Percentiles rank a stretch among this genome's conserved stretches.
Conservation (phyloP, 2,888 invertebrate genomes). For the Calliscelio sp. region DNA sequence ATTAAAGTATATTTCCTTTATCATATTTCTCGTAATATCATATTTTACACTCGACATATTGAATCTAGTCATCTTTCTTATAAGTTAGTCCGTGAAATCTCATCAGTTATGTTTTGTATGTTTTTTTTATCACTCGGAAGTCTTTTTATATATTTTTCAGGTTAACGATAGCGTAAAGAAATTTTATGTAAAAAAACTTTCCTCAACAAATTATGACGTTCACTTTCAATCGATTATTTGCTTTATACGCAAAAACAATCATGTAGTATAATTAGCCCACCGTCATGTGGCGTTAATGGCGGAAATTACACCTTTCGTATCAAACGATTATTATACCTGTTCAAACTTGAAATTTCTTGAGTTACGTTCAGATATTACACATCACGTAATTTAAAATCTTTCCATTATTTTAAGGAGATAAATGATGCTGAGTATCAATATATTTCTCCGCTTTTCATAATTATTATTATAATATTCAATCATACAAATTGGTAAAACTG, state of each 20-base stretch:
- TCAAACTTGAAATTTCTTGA: constrained; percentile 63
- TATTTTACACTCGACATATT: constrained; percentile 62
- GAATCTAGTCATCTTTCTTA: constrained; percentile 56
- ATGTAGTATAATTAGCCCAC: constrained; percentile 54
- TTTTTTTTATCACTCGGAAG: constrained; percentile 4
- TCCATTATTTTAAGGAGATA: constrained; percentile 51
- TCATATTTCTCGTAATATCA: constrained; percentile 59
- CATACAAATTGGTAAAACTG: neutral
- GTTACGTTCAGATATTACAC: constrained; percentile 52
- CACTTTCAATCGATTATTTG: constrained; percentile 60
- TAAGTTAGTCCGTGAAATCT: constrained; percentile 48
- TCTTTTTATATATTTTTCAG: neutral
- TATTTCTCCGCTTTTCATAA: constrained; percentile 28
- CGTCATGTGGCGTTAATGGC: constrained; percentile 66
- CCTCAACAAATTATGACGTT: constrained; percentile 47
- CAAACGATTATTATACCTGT: constrained; percentile 63
- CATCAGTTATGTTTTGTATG: constrained; percentile 15
- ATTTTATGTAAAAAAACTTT: constrained; percentile 32
- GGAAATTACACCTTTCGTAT: constrained; percentile 63
- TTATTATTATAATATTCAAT: neutral
- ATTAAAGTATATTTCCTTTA: constrained; percentile 65
- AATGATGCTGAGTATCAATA: constrained; percentile 27
- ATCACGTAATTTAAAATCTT: constrained; percentile 44
- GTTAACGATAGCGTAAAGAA: constrained; percentile 30
- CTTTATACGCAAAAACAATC: constrained; percentile 61